These are phyloP conservation scores for Galleria mellonella DNA, from an alignment of 1,140 invertebrate genomes.

Conservation along the genomic window DNA sequence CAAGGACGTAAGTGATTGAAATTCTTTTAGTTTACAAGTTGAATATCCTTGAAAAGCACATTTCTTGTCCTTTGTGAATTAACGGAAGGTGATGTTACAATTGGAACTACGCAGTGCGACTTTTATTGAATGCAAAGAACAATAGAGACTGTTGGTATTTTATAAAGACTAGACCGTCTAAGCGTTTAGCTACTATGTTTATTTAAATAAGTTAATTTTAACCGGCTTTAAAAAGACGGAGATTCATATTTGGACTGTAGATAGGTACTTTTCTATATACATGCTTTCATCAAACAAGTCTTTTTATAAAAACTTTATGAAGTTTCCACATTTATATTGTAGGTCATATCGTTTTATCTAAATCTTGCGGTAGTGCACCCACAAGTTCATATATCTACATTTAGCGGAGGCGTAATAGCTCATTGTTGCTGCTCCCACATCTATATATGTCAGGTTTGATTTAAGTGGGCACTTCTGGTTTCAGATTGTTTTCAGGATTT, in stretches of 20 bases:
- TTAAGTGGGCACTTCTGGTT: slow-evolving; percentile 18
- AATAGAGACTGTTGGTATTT: too few relatives aligned
- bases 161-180: neutral
- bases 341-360: slow-evolving; percentile 45
- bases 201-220: too few relatives aligned
- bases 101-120: neutral
- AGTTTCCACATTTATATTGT: neutral
- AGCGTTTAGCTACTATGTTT: neutral
- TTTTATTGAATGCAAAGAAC: neutral
- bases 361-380: slow-evolving; percentile 24
- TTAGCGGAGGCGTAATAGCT: slow-evolving; percentile 44
- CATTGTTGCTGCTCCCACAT: slow-evolving; percentile 32
- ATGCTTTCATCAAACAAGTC: too few relatives aligned
- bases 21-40: neutral
- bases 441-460: slow-evolving; percentile 16
- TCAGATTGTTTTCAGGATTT: slow-evolving; percentile 24
- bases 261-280: too few relatives aligned
- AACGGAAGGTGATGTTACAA: neutral
- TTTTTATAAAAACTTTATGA: too few relatives aligned
- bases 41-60: neutral
- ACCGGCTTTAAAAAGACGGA: too few relatives aligned
- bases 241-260: too few relatives aligned
- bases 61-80: neutral
- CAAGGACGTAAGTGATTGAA: neutral
- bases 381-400: slow-evolving; percentile 12